A percentile compares a stretch with the other conserved stretches of the same genome.
Conservation (phyloP, 2,797 vertebrate genomes). For the Oreochromis grahami region DNA sequence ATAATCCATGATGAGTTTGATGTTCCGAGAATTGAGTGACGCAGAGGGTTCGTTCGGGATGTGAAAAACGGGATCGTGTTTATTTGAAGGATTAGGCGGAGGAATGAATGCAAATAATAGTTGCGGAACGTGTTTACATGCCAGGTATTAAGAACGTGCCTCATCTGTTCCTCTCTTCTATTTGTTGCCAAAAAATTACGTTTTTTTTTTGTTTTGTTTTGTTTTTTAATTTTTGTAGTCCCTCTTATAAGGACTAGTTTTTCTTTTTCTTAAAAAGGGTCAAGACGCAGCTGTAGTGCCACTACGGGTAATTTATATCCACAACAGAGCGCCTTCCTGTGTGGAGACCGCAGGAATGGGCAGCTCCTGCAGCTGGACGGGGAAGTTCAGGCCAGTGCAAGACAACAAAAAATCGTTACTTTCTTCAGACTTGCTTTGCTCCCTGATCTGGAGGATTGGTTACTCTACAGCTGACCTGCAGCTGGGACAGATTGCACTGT, state of each 20-base stretch:
- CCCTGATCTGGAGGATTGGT: not conserved
- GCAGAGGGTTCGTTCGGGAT: not conserved
- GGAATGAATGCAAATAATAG: slow-evolving; percentile 14
- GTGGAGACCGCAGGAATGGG: slow-evolving; percentile 65
- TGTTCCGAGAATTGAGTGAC: not conserved
- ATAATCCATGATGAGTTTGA: not conserved
- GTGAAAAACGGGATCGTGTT: not conserved
- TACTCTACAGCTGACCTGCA: not conserved
- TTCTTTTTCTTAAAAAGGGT: not conserved
- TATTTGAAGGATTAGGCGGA: not conserved
- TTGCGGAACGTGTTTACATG: not conserved
- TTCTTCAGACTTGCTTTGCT: not conserved
- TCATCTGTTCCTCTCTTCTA: not conserved
- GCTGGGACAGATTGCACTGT: not conserved
- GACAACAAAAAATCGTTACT: slow-evolving; percentile 32
- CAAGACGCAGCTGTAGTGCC: slow-evolving; percentile 39
- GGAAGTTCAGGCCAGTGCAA: slow-evolving; percentile 41
- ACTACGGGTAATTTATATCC: slow-evolving; percentile 58
- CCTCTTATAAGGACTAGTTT: not conserved
- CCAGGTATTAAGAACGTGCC: not conserved
- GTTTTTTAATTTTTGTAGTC: not conserved
- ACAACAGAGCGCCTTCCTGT: slow-evolving; percentile 57
- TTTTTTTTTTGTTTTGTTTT: no score
- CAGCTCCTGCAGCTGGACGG: slow-evolving; percentile 36
- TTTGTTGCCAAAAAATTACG: not conserved